These are phyloP conservation scores for Serrognathus titanus DNA, from an alignment of 2,888 invertebrate genomes.

Conservation along the genomic window DNA sequence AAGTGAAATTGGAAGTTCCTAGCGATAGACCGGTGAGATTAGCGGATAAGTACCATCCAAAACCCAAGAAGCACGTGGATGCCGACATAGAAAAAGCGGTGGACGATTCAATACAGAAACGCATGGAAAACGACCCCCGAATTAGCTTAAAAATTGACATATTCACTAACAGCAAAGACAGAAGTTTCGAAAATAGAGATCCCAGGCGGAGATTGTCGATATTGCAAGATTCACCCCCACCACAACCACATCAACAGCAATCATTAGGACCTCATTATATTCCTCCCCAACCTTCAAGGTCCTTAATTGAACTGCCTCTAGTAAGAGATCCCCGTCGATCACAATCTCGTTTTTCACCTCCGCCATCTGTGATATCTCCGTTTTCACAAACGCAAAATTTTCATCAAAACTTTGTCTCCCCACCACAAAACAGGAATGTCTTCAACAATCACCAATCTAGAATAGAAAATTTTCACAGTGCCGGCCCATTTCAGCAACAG, in stretches of 20 bases:
- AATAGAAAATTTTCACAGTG: background rate
- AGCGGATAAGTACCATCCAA: constrained; percentile 51
- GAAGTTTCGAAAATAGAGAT: constrained; percentile 4
- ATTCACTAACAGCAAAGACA: background rate
- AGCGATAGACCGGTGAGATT: constrained; percentile 30
- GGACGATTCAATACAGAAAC: background rate
- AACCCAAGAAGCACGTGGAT: constrained; percentile 39
- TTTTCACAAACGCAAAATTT: background rate
- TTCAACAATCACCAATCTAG: background rate
- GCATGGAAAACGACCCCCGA: background rate
- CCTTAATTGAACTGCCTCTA: too few species aligned
- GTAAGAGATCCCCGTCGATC: background rate
- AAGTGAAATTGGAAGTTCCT: constrained; percentile 21
- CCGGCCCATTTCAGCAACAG: too few species aligned
- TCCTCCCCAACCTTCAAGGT: background rate
- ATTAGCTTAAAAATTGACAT: background rate
- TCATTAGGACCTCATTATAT: background rate
- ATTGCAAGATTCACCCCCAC: background rate
- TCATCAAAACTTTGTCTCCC: background rate
- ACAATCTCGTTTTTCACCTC: background rate
- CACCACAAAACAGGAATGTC: background rate
- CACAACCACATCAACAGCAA: background rate
- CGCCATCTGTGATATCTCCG: background rate
- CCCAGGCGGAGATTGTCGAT: constrained; percentile 3
- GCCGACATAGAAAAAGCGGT: background rate